A percentile compares a stretch with the other conserved stretches of the same genome.
Conservation (phyloP, 2,113 vertebrate species). For the Indicator maculatus region DNA sequence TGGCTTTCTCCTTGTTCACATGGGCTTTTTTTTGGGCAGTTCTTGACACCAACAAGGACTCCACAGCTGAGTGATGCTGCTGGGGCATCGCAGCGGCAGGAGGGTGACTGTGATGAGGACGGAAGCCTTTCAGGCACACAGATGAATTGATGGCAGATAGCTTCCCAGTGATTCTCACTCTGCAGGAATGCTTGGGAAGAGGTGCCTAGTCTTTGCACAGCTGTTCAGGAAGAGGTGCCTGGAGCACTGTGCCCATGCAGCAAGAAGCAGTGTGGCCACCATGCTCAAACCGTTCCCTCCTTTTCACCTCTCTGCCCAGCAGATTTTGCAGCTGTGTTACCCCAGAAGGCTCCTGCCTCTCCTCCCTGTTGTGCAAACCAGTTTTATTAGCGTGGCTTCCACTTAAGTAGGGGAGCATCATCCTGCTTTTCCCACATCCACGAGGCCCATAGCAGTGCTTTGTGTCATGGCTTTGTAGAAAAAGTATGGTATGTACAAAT, state of each 20-base stretch:
- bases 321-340: background rate
- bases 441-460: background rate
- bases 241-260: fast-evolving
- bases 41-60: fast-evolving
- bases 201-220: fast-evolving
- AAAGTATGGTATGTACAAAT: background rate
- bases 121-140: background rate
- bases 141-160: fast-evolving
- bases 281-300: fast-evolving
- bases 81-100: background rate
- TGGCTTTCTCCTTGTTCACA: background rate
- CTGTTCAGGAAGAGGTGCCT: fast-evolving
- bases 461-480: background rate
- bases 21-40: background rate
- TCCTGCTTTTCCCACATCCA: fast-evolving
- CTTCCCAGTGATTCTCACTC: fast-evolving
- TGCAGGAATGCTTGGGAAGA: background rate
- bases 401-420: fast-evolving
- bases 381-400: background rate
- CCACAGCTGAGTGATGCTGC: fast-evolving
- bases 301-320: background rate
- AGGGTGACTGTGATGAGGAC: fast-evolving
- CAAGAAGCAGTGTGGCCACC: fast-evolving
- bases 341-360: background rate
- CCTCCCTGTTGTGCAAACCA: background rate